Base-by-base conservation (phyloP, 2,888 invertebrate genomes). In the Choristoneura rosaceana region DNA sequence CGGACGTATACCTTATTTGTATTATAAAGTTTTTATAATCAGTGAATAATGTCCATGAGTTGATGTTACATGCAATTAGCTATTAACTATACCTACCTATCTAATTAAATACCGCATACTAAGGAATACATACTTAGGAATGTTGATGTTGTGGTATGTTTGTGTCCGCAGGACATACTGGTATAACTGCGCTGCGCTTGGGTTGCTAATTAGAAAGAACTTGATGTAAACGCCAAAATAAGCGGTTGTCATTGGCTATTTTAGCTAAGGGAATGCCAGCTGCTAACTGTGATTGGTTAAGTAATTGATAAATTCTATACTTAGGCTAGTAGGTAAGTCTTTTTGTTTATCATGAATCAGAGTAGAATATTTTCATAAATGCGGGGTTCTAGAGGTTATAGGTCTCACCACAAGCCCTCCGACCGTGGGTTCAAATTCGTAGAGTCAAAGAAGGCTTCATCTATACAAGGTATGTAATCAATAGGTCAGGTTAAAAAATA, bases 121-220 rank as follows among this genome's bases (percentile, higher is more conserved):
- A 33, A 67, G 58, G 62, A n/a, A n/a, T n/a, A n/a, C n/a, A n/a
- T n/a, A n/a, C 67, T 58, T 41, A 67, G 62, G 62, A 67, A 71
- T 71, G 67, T 62, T 67, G 62, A 71, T 58, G 67, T 71, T 52
- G 67, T 67, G 47, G 25, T 47, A 63, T 67, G 70, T 67, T 34
- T 45, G 61, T 47, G 63, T 59, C 59, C n/a, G n/a, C 17, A 17
- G 58, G 55, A 61, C 45, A 55, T 71, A 66, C 71, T 55, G 43
- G 38, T 52, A 61, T 25, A 10, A 12, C 34, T 63, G 38, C 64
- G 15, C 25, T 15, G 25, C 25, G 25, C 25, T 55, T 34, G 41
- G 43, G 15, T 50, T 61, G 66, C 55, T 52, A 61, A 67, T 71
- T 71, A 66, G 52, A 52, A 50, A 60, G 41, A 52, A 60, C 43